A percentile compares a stretch with the other conserved stretches of the same genome.
phyloP scores from a whole-genome alignment of 2,888 invertebrate genomes.

The Hirtodrosophila duncani region DNA sequence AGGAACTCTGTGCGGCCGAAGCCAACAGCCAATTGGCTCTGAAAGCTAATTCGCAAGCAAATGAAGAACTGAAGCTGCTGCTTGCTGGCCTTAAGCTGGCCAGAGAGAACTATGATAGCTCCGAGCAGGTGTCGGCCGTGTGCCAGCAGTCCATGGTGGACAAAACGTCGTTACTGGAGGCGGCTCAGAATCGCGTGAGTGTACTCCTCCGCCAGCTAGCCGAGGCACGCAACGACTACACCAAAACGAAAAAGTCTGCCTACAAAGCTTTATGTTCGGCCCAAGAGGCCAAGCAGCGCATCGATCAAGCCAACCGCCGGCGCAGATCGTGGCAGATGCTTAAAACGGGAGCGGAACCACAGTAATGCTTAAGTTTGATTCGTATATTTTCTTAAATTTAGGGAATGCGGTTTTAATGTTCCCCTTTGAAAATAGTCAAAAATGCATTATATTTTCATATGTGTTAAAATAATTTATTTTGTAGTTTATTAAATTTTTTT shows the following conservation, averaged over 20 bases:
- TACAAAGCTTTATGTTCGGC: slow-evolving; percentile 83
- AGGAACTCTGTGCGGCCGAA: slow-evolving; percentile 81
- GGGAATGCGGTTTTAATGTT: no score
- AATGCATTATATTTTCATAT: slow-evolving; percentile 3
- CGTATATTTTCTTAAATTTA: no score
- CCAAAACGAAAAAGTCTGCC: slow-evolving; percentile 84
- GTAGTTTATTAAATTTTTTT: slow-evolving; percentile 72
- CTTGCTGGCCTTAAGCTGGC: slow-evolving; percentile 78
- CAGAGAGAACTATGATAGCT: slow-evolving; percentile 80
- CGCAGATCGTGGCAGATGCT: no score
- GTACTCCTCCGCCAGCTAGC: slow-evolving; percentile 82
- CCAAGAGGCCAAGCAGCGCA: slow-evolving; percentile 81
- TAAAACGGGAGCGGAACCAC: no score
- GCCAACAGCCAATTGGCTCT: slow-evolving; percentile 81
- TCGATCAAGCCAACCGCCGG: not conserved
- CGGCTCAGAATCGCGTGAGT: slow-evolving; percentile 82
- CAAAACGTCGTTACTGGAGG: slow-evolving; percentile 83
- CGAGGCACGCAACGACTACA: slow-evolving; percentile 82
- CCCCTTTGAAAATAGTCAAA: no score
- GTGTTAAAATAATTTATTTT: slow-evolving; percentile 51
- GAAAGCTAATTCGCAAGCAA: slow-evolving; percentile 82
- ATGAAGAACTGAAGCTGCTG: slow-evolving; percentile 79
- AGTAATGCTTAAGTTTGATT: no score
- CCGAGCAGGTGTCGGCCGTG: slow-evolving; percentile 81
- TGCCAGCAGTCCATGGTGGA: slow-evolving; percentile 82